Evolutionary conservation across 2,888 invertebrate species (phyloP), one percentile per base, ranked within the genome.

Genomic region (Tiphia femorata): DNA sequence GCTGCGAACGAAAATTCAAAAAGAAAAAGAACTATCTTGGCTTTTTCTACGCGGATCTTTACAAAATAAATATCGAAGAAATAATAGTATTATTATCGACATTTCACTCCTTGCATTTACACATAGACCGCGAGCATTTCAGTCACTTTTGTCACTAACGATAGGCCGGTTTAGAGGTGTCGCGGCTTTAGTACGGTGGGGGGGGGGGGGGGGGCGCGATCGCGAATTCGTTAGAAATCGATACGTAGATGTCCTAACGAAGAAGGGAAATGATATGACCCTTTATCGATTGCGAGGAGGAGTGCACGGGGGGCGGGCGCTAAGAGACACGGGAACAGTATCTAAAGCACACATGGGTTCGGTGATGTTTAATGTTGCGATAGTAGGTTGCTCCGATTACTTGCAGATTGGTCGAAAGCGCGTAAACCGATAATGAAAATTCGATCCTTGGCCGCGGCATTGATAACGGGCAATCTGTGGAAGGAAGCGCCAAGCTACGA

Each of bases 321-420:
- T 42, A 33, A 40, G 38, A 12, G 20, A 20, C 33, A 49, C 38
- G 30, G 3, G 33, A 4, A 14, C 48, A 67, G 49, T 77, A 78
- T 78, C 76, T 78, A 75, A 76, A 59, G 58, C 67, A 77, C 73
- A 79, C 78, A 80, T 73, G 69, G 79, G 78, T 75, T 77, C 73
- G 79, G 73, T 74, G 62, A 63, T 72, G 60, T 76, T 76, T 76
- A n/a, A n/a, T n/a, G 61, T 17, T 10, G 16, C 17, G 64, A 64
- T 70, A 67, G 25, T 40, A 48, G 21, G 19, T 57, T 42, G 16
- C 12, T 53, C 42, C 17, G 51, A 49, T 67, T 55, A 17, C 37
- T 42, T 44, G 37, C 51, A 40, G 47, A 58, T 53, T 55, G 29
- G n/a, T 10, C 14, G 17, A 3, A 6, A 10, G 6, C 10, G 5